A percentile compares a stretch with the other conserved stretches of the same genome.
Evolutionary conservation across 2,888 invertebrate species (phyloP).

Genomic region (Sarcophaga subvicina): DNA sequence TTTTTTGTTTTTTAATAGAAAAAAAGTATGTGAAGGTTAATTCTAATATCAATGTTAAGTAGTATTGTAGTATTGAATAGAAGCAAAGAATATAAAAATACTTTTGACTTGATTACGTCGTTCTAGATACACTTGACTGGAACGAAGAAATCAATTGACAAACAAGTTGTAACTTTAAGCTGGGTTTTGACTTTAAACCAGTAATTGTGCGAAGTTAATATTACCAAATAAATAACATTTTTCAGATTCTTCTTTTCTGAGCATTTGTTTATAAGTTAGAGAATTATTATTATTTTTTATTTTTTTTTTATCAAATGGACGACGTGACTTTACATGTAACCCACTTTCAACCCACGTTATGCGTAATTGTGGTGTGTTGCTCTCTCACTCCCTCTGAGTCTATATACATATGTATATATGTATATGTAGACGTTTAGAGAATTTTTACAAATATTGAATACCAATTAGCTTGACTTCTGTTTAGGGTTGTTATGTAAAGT

Average conservation of each 20-base stretch:
- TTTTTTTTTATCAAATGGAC: background rate
- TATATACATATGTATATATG: no score
- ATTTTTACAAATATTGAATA: conserved; percentile 9
- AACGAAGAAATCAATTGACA: no score
- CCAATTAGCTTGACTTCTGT: conserved; percentile 3
- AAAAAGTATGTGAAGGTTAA: conserved; percentile 66
- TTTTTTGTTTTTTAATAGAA: background rate
- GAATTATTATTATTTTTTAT: no score
- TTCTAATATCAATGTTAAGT: conserved; percentile 52
- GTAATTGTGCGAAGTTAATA: background rate
- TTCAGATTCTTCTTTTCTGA: no score
- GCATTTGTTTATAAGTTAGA: no score
- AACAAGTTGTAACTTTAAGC: no score
- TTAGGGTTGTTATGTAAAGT: background rate
- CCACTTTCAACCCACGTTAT: background rate
- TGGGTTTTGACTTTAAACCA: background rate
- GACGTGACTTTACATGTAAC: conserved; percentile 1
- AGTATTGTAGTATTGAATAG: conserved; percentile 18
- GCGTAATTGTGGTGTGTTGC: no score
- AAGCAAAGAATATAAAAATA: no score
- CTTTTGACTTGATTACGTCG: no score
- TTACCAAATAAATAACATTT: background rate
- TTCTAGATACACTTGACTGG: no score
- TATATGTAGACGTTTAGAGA: no score
- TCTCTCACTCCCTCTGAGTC: no score